A percentile compares a stretch with the other conserved stretches of the same genome.
These are phyloP conservation scores for Sceloporus tristichus DNA, from an alignment of 2,113 vertebrate genomes.

Conservation along the genomic window DNA sequence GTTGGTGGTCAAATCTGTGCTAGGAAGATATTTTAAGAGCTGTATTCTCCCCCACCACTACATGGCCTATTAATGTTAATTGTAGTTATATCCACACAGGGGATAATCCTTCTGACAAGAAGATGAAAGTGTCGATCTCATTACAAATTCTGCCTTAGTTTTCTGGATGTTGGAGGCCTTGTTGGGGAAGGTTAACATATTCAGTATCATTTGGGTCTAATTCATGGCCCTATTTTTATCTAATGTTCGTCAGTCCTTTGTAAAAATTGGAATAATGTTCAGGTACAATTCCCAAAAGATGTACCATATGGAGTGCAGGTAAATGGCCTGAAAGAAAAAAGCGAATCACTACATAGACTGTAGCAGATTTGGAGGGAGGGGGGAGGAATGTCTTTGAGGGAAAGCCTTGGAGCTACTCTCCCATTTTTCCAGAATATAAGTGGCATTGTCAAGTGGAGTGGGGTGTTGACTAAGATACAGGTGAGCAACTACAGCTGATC, in stretches of 20 bases:
- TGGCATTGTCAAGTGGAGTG: neutral
- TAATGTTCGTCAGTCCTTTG: constrained; percentile 8
- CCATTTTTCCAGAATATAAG: neutral
- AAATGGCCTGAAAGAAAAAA: neutral
- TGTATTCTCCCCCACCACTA: neutral
- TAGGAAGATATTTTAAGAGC: neutral
- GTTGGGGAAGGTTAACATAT: constrained; percentile 7
- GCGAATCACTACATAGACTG: neutral
- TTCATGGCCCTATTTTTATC: constrained; percentile 9
- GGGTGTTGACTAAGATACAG: too few relatives aligned
- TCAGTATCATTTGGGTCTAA: neutral
- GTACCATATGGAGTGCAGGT: neutral
- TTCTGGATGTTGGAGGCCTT: constrained; percentile 5
- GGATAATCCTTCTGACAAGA: constrained; percentile 19
- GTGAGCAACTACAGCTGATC: too few relatives aligned
- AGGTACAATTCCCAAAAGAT: neutral
- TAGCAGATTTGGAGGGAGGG: neutral
- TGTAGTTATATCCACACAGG: constrained; percentile 13
- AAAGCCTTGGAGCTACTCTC: neutral
- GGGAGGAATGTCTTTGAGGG: neutral
- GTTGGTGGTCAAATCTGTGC: constrained; percentile 18
- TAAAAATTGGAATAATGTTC: neutral
- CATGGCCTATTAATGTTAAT: constrained; percentile 34
- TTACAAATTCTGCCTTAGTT: constrained; percentile 27
- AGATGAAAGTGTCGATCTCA: constrained; percentile 1